Conservation (phyloP, 2,113 vertebrate species). For the Tiliqua scincoides region DNA sequence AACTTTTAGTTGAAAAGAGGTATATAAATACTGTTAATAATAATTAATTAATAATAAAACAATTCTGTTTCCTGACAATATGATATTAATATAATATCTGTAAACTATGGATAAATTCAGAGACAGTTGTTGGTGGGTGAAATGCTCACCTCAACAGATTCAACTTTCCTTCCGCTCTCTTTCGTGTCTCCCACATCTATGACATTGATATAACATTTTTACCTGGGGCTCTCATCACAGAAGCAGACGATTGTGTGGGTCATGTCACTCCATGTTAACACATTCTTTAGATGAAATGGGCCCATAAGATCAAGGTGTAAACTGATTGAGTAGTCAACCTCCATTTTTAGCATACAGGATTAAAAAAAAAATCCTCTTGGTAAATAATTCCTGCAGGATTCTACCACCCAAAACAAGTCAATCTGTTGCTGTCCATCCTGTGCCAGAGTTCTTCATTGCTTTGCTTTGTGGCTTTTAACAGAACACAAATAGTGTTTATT, state of each 20-base stretch:
- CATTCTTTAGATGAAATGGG: neutral
- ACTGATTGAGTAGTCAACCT: neutral
- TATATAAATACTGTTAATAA: too few relatives aligned
- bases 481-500: neutral
- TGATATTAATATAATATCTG: neutral
- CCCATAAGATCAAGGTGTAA: neutral
- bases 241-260: neutral
- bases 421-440: neutral
- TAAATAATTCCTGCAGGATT: neutral
- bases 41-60: too few relatives aligned
- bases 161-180: neutral
- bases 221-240: neutral
- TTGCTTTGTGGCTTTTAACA: neutral
- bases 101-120: neutral
- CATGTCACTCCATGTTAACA: neutral
- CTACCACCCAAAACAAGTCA: neutral
- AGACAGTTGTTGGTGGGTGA: neutral
- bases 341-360: neutral
- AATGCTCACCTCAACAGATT: too few relatives aligned
- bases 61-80: fast-evolving
- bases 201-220: neutral
- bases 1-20: too few relatives aligned
- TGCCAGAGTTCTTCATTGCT: neutral
- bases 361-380: too few relatives aligned
- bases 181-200: neutral